Conservation (phyloP, 1,140 invertebrate genomes). For the Drosophila novamexicana region DNA sequence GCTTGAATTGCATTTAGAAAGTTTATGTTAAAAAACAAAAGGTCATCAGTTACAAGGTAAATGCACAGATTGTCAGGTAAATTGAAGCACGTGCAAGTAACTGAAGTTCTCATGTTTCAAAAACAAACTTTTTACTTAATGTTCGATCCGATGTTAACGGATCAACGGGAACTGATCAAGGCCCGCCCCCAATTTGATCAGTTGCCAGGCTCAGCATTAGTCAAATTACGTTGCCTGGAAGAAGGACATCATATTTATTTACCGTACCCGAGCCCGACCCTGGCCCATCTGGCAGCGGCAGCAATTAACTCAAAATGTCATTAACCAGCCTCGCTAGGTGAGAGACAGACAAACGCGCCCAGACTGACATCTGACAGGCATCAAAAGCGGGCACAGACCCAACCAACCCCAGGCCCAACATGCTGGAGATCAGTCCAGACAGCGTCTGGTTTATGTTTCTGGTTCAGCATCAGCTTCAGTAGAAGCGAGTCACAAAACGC, state of each 20-base stretch:
- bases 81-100: background rate
- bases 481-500: constrained; percentile 50
- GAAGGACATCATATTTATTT: constrained; percentile 68
- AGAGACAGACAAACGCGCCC: constrained; percentile 41
- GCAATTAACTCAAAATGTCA: constrained; percentile 82
- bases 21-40: background rate
- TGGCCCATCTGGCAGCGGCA: constrained; percentile 67
- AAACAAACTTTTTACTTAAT: constrained; percentile 23
- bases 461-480: constrained; percentile 16
- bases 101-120: constrained; percentile 29
- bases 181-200: background rate
- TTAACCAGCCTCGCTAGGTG: constrained; percentile 75
- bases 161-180: constrained; percentile 42
- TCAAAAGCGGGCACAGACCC: constrained; percentile 61
- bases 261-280: constrained; percentile 43
- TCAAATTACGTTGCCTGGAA: constrained; percentile 80
- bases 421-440: constrained; percentile 38
- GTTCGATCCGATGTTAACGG: constrained; percentile 31
- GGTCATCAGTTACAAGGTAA: background rate
- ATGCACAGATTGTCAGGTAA: background rate
- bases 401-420: constrained; percentile 25
- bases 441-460: background rate
- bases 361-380: constrained; percentile 81
- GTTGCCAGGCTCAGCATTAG: constrained; percentile 19
- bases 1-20: background rate